Percentiles rank a stretch among this genome's conserved stretches.
Evolutionary conservation across 2,888 invertebrate species (phyloP).

Genomic region (Holacanthella duospinosa): DNA sequence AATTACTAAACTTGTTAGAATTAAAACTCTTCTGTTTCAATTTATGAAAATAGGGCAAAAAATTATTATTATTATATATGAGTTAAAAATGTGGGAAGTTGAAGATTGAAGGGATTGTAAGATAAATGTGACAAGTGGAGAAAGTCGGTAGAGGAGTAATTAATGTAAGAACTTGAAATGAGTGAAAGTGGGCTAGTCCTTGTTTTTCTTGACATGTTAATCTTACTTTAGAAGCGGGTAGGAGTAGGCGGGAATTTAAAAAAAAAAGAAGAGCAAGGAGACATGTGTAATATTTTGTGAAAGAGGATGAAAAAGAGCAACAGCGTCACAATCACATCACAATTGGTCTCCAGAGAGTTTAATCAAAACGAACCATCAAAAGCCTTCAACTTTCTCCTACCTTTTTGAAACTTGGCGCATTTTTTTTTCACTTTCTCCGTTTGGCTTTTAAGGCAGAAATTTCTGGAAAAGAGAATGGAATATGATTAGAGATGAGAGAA

Average conservation of each 20-base stretch:
- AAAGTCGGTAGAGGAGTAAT: too few relatives aligned
- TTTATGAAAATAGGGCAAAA: too few relatives aligned
- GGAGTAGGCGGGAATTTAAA: not conserved
- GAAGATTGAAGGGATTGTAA: too few relatives aligned
- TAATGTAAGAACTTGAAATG: too few relatives aligned
- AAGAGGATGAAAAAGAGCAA: not conserved
- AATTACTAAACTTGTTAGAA: too few relatives aligned
- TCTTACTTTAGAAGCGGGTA: not conserved
- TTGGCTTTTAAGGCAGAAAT: not conserved
- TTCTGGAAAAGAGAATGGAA: not conserved
- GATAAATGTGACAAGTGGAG: too few relatives aligned
- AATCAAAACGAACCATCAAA: slow-evolving; percentile 6
- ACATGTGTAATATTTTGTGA: not conserved
- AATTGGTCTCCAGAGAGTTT: slow-evolving; percentile 4
- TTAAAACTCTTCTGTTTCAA: too few relatives aligned
- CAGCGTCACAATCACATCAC: slow-evolving; percentile 5
- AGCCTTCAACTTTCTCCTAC: slow-evolving; percentile 2
- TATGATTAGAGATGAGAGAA: slow-evolving; percentile 3
- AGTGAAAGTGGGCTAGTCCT: too few relatives aligned
- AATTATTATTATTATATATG: too few relatives aligned
- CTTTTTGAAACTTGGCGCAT: too few relatives aligned
- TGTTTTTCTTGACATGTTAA: not conserved
- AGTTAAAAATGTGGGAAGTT: too few relatives aligned
- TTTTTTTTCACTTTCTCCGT: not conserved
- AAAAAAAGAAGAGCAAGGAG: not conserved